A percentile compares a stretch with the other conserved stretches of the same genome.
phyloP scores from a whole-genome alignment of 2,113 vertebrate species.

The Cichladusa arquata region DNA sequence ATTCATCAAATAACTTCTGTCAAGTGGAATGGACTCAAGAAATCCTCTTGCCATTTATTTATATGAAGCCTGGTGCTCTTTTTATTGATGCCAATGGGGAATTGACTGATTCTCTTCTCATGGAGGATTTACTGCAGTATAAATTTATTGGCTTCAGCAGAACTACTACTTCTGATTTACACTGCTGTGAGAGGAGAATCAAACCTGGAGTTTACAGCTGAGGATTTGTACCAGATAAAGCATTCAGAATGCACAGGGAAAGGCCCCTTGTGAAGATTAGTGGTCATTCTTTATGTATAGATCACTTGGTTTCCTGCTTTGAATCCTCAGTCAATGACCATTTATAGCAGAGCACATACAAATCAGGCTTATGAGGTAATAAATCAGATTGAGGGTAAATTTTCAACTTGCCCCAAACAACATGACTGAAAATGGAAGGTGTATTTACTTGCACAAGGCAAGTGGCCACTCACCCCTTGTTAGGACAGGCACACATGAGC shows the following conservation, averaged over 20 bases:
- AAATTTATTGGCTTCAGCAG: not conserved
- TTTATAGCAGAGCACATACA: not conserved
- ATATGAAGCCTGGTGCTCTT: not conserved
- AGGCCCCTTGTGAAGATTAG: not conserved
- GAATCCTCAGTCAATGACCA: not conserved
- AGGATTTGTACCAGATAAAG: not conserved
- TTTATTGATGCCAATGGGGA: not conserved
- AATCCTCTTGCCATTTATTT: conserved; percentile 18
- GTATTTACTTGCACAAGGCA: not conserved
- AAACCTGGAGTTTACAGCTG: not conserved
- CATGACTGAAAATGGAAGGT: not conserved
- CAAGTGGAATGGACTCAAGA: not conserved
- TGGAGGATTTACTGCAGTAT: not conserved
- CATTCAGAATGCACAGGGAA: not conserved
- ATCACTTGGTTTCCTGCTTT: not conserved
- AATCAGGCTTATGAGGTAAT: not conserved
- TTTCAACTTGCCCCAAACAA: not conserved
- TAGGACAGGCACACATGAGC: not conserved
- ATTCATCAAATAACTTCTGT: conserved; percentile 14
- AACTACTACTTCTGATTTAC: not conserved
- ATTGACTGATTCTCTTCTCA: not conserved
- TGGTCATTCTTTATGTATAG: not conserved
- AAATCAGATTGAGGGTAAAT: not conserved
- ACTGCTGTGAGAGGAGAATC: not conserved
- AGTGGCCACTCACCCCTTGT: not conserved